Conservation (phyloP, 1,140 invertebrate genomes). For the Coelopa frigida region DNA sequence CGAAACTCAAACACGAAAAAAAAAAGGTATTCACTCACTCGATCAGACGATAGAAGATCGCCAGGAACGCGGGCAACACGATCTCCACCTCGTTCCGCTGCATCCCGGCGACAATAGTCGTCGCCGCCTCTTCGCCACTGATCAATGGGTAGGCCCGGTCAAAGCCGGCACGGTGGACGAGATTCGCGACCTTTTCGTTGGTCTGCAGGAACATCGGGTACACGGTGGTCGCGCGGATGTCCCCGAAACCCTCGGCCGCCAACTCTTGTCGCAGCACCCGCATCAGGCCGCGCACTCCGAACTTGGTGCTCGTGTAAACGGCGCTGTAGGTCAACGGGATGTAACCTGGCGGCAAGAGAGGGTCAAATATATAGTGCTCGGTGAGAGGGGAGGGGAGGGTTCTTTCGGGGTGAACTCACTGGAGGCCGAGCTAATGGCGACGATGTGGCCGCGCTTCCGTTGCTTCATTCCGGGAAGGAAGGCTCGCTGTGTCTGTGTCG, state of each 20-base stretch:
- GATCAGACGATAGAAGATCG: neutral
- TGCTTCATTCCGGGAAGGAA: constrained; percentile 79
- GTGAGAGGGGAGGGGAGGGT: too few species aligned
- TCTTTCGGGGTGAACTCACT: too few species aligned
- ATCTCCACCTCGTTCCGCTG: neutral
- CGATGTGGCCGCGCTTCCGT: constrained; percentile 70
- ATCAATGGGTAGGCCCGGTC: neutral
- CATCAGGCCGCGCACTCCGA: constrained; percentile 63
- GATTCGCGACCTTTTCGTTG: neutral
- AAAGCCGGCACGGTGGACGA: neutral
- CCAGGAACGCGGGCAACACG: neutral
- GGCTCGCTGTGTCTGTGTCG: constrained; percentile 53
- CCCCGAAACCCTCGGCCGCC: neutral
- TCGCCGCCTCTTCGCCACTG: neutral
- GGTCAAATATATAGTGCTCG: too few species aligned
- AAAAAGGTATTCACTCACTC: too few species aligned
- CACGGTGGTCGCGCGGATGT: constrained; percentile 4
- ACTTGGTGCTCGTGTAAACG: constrained; percentile 62
- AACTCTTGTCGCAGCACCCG: constrained; percentile 49
- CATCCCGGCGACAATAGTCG: constrained; percentile 4
- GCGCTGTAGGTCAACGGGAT: neutral
- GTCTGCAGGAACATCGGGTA: constrained; percentile 11
- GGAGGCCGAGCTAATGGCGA: constrained; percentile 73
- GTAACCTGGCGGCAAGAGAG: too few species aligned
- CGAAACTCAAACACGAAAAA: too few species aligned